Percentiles rank a stretch among this genome's conserved stretches.
Evolutionary conservation across 53 echinoderm and acorn worm genomes (phyloP).

Genomic region (Pentamera pediparva): DNA sequence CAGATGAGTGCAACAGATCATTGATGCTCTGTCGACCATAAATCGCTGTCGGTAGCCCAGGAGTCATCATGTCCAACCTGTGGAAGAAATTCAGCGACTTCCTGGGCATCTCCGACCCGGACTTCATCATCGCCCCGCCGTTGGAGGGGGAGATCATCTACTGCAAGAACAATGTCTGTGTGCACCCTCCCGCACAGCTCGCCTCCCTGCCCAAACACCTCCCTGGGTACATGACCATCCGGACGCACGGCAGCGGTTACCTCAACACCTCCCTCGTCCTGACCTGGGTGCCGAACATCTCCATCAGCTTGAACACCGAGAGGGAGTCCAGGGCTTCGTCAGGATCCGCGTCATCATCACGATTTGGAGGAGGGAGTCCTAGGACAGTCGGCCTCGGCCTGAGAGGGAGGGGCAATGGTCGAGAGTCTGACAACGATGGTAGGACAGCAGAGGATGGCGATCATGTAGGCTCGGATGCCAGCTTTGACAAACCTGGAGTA

Average conservation of each 20-base stretch:
- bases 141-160: constrained; percentile 98
- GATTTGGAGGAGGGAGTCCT: constrained; percentile 2
- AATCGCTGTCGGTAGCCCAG: too few relatives aligned
- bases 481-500: constrained; percentile 51
- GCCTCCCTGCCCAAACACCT: constrained; percentile 61
- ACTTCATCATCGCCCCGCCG: constrained; percentile 75
- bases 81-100: constrained; percentile 93
- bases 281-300: constrained; percentile 96
- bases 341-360: constrained; percentile 20
- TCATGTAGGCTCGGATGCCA: constrained; percentile 42
- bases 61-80: constrained; percentile 53
- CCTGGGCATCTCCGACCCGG: constrained; percentile 82
- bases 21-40: too few relatives aligned
- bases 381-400: not conserved
- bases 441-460: not conserved
- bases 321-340: constrained; percentile 16
- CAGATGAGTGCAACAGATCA: too few relatives aligned
- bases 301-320: constrained; percentile 50
- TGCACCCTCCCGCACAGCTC: constrained; percentile 85
- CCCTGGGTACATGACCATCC: constrained; percentile 87
- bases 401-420: constrained; percentile 28
- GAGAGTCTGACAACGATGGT: constrained; percentile 30
- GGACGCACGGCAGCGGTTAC: constrained; percentile 69
- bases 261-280: constrained; percentile 66
- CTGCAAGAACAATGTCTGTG: constrained; percentile 99